Base-by-base conservation (phyloP, 2,797 vertebrate genomes). In the Crax fasciolata region DNA sequence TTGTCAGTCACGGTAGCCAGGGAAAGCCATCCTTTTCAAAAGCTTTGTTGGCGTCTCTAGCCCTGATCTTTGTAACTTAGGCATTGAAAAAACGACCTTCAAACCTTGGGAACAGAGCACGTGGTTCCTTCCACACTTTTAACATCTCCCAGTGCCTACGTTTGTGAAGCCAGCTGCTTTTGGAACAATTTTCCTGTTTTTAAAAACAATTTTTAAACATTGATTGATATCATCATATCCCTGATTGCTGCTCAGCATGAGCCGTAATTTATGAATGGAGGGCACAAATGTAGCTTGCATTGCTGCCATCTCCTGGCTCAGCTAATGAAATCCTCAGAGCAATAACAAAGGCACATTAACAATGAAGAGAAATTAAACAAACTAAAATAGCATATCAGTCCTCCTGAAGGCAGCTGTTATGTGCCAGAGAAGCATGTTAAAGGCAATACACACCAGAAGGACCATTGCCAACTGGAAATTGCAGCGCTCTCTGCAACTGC, bases 251-350 rank as follows among this genome's bases (percentile, higher is more conserved):
- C 82, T 75, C 79, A 67, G 80, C 43, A 1, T 3, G 58, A 72
- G 66, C 30, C 1, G 1, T 14, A 2, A 8, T 88, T 92, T 76
- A 35, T 62, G 90, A 91, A 51, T 19, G 85, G 55, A 80, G 24
- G 44, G 74, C 51, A 27, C 1, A 2, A n/a, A 72, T 82, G 52
- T 6, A 12, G 83, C 78, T 97, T 91, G 70, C 71, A 27, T 82
- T 97, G 95, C 96, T 93, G 96, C 96, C 96, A 96, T 91, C 96
- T 96, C 58, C 95, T 95, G 96, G 96, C 58, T 28, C 77, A n/a
- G 73, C 30, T 86, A 59, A 75, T 66, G 90, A 94, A 95, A 85
- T 88, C 90, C 90, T 76, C 74, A 6, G 8, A 1, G 52, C 76
- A 58, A 5, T 82, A 91, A 93, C 91, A 93, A 94, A 94, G 80